Evolutionary conservation across 2,797 vertebrate species (phyloP), one percentile per base, ranked within the genome.

Genomic region (Staurois parvus): DNA sequence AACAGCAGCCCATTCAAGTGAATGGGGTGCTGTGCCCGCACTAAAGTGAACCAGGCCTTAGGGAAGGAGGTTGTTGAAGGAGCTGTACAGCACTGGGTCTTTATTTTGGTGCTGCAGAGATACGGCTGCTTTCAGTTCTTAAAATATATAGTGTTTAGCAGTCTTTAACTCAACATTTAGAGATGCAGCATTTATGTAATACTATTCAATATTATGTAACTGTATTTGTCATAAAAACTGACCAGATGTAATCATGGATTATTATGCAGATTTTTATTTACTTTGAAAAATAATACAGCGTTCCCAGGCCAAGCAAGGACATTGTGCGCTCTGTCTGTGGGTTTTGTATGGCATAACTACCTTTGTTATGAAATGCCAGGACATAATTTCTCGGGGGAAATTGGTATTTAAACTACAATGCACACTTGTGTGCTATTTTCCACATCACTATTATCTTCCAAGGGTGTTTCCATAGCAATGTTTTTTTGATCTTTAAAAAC

Each of bases 371-470:
- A 79, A 66, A 73, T 73, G 40, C 68, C 52, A 72, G 45, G 26
- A 28, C 34, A 78, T 72, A 6, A 62, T 29, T 37, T 79, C 32
- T 84, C 59, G 42, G 19, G 17, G 52, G 34, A 84, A 45, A 79
- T 8, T 80, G 70, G 17, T 30, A 73, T 80, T 74, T 85, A 21
- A 28, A 74, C 9, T 48, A 85, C 84, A 85, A 85, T 67, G 77
- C 70, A 28, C 40, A 72, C 29, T 76, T 86, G 69, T 86, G 52
- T 77, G 72, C 30, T 76, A 17, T 70, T 40, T 59, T 77, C 15
- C 19, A 26, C 21, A 40, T 81, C 68, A n/a, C 48, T 48, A 29
- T 42, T 42, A 66, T 83, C 62, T 67, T 66, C 26, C 81, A 48
- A 45, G 72, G 67, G 67, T 21, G 32, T 78, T 83, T 78, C 74